Evolutionary conservation across 2,888 invertebrate species (phyloP), one percentile per base, ranked within the genome.

Genomic region (Neoitamus cyanurus): DNA sequence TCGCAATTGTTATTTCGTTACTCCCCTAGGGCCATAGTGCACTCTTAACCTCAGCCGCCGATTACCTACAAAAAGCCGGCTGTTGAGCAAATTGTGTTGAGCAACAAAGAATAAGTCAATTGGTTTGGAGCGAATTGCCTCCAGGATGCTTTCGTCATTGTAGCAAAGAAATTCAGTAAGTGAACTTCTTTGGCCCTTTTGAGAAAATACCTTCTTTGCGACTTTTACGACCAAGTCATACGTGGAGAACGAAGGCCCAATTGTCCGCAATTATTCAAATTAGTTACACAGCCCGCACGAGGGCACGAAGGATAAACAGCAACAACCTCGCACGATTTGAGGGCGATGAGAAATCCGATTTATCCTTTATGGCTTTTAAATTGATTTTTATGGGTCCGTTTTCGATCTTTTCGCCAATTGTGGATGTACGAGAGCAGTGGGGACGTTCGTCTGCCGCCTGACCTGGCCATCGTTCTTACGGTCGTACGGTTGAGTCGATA

Each of bases 311-410:
- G 25, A 58, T 58, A 58, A 58, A 58, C 58, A 58, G 58, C 58
- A 58, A 58, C 58, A 75, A 75, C 42, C 42, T 75, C 42, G 25
- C 28, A 75, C 20, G 25, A 75, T 75, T 73, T 75, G 25, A 42
- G 42, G 42, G 75, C 28, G 25, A 75, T 25, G 75, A 85, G 80
- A 78, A 78, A 36, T 83, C 82, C 83, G 85, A 85, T 85, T 85
- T 83, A 83, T 83, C 85, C 68, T 85, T 85, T 85, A 85, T 85
- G 70, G 68, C 75, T 77, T 46, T 48, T 46, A 85, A 85, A 85
- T 85, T 85, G 85, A 85, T 77, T 85, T 85, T 85, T 83, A 85
- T 83, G 75, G 73, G 83, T 83, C 75, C 34, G 75, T 75, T 48
- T 73, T 70, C 83, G 68, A 70, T 70, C 37, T 83, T 25, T 34